A percentile compares a stretch with the other conserved stretches of the same genome.
Conservation (phyloP, 2,888 invertebrate species). For the Mimachlamys varia region DNA sequence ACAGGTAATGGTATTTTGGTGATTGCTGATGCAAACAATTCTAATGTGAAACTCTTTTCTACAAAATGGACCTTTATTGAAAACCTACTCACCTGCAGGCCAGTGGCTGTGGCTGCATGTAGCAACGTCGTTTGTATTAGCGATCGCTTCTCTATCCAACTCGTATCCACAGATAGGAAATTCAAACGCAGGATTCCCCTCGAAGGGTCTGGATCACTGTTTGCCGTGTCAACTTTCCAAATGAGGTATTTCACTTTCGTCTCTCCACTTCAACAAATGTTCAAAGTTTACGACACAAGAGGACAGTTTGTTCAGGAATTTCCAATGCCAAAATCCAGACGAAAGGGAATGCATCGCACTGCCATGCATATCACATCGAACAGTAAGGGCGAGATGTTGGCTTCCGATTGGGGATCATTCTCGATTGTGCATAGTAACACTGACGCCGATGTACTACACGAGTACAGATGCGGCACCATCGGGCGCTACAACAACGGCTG, state of each 20-base stretch:
- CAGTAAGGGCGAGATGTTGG: conserved; percentile 60
- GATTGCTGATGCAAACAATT: conserved; percentile 59
- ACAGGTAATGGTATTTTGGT: conserved; percentile 54
- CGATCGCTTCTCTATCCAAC: conserved; percentile 58
- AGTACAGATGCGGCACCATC: conserved; percentile 54
- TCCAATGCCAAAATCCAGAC: conserved; percentile 41
- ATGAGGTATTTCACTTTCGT: conserved; percentile 57
- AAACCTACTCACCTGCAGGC: conserved; percentile 52
- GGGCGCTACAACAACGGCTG: conserved; percentile 54
- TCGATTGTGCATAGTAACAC: conserved; percentile 58
- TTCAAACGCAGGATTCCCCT: conserved; percentile 59
- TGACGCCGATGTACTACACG: conserved; percentile 53
- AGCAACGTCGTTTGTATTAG: conserved; percentile 55
- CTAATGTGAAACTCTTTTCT: conserved; percentile 60
- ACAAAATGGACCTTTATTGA: conserved; percentile 55
- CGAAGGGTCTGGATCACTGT: conserved; percentile 58
- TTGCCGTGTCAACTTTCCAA: conserved; percentile 55
- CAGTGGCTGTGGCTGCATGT: conserved; percentile 57
- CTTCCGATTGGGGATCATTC: conserved; percentile 61
- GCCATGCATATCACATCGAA: conserved; percentile 56
- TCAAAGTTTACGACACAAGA: conserved; percentile 57
- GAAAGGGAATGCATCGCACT: conserved; percentile 53
- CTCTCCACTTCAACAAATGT: conserved; percentile 52
- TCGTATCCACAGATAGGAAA: conserved; percentile 54
- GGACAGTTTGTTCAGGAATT: conserved; percentile 52